Evolutionary conservation across 1,140 invertebrate genomes (phyloP).

Genomic region (Mya arenaria): DNA sequence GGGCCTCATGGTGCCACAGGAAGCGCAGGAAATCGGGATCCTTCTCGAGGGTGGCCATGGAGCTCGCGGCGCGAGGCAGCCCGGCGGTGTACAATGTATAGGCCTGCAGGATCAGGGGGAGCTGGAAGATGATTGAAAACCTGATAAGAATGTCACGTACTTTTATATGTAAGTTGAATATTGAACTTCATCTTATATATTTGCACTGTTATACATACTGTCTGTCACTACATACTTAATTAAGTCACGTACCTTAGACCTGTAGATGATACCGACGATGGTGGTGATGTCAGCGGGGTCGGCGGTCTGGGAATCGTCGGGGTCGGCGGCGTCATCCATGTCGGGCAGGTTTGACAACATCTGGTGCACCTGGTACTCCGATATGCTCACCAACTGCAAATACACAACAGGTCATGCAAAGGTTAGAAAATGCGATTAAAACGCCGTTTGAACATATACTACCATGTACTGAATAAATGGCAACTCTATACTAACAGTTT

Average conservation of each 20-base stretch:
- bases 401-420: background rate
- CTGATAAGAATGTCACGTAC: no score
- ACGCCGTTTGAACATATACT: background rate
- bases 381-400: constrained; percentile 48
- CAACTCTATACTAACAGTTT: background rate
- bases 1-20: background rate
- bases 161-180: background rate
- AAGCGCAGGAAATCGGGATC: constrained; percentile 23
- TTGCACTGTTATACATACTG: background rate
- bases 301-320: constrained; percentile 28
- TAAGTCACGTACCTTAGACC: constrained; percentile 46
- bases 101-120: constrained; percentile 12
- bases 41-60: constrained; percentile 17
- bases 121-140: no score
- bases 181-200: background rate
- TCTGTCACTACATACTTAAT: background rate
- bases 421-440: background rate
- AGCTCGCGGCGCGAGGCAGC: background rate
- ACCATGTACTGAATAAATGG: background rate
- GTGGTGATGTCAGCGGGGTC: constrained; percentile 20
- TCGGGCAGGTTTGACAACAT: constrained; percentile 32
- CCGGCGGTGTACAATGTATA: constrained; percentile 18
- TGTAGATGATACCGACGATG: constrained; percentile 50
- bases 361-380: constrained; percentile 48
- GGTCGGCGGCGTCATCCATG: constrained; percentile 27